These are phyloP conservation scores for Lutjanus argentimaculatus DNA, from an alignment of 2,797 vertebrate species.

Conservation along the genomic window DNA sequence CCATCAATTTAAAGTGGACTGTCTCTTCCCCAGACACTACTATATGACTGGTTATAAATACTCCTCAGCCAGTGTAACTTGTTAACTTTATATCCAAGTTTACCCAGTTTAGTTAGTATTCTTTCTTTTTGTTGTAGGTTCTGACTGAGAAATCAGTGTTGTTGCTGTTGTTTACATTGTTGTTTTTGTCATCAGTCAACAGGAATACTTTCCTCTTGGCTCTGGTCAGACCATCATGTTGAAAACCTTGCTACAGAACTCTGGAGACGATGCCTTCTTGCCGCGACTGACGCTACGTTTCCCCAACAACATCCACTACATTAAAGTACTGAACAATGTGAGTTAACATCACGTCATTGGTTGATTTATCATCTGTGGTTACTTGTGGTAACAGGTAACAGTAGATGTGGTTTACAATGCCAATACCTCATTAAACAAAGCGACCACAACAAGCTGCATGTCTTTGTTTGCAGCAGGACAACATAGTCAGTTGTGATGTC, in stretches of 20 bases:
- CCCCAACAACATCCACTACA: slow-evolving; percentile 91
- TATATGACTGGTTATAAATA: background rate
- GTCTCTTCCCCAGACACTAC: too few relatives aligned
- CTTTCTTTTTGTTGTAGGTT: background rate
- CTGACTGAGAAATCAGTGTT: background rate
- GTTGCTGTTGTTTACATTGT: background rate
- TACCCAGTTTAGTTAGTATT: too few relatives aligned
- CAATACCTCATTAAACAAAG: background rate
- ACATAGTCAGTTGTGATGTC: slow-evolving; percentile 89
- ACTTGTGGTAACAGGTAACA: background rate
- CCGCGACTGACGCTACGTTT: slow-evolving; percentile 88
- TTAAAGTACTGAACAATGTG: slow-evolving; percentile 86
- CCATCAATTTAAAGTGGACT: background rate
- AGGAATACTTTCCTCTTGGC: slow-evolving; percentile 89
- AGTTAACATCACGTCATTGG: slow-evolving; percentile 13
- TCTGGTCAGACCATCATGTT: slow-evolving; percentile 88
- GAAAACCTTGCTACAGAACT: slow-evolving; percentile 88
- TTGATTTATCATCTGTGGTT: background rate
- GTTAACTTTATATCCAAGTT: too few relatives aligned
- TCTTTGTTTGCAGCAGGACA: slow-evolving; percentile 86
- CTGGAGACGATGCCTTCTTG: slow-evolving; percentile 93
- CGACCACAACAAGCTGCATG: slow-evolving; percentile 11
- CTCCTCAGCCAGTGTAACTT: background rate
- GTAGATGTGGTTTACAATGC: background rate
- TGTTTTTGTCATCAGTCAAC: slow-evolving; percentile 53